Evolutionary conservation across 1,140 invertebrate genomes (phyloP), one percentile per base, ranked within the genome.

Genomic region (Lerema accius): DNA sequence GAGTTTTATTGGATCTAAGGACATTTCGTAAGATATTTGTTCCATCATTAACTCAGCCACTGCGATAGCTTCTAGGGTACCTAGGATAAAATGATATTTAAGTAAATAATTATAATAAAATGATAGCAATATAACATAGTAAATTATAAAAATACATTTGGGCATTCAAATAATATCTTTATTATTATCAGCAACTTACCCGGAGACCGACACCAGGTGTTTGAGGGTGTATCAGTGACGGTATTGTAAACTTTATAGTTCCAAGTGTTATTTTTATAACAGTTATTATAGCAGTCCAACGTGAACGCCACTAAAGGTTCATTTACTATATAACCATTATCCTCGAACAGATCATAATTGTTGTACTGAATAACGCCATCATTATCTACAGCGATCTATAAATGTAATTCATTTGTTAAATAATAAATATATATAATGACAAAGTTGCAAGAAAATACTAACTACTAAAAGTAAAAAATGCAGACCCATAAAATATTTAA

Each of bases 41-140:
- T 98, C 96, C 93, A 98, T 95, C 7, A 98, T 93, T 48, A 92
- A 93, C 86, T 98, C 97, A 16, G 94, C 93, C 78, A 94, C 91
- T n/a, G 92, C 92, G 7, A 95, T 84, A 17, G 83, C 93, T 89
- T 96, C 95, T 4, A 93, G 88, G 1, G 92, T 92, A 39, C 94
- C 95, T 94, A 61, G 32, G 69, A 63, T n/a, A n/a, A n/a, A n/a
- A n/a, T n/a, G n/a, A n/a, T n/a, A n/a, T n/a, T n/a, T n/a, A n/a
- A n/a, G n/a, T n/a, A n/a, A n/a, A n/a, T n/a, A n/a, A n/a, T n/a
- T n/a, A n/a, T n/a, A n/a, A n/a, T n/a, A n/a, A n/a, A n/a, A n/a
- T n/a, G n/a, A n/a, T n/a, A n/a, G n/a, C n/a, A n/a, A n/a, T n/a
- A n/a, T n/a, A n/a, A n/a, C n/a, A n/a, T n/a, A n/a, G n/a, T n/a